A percentile compares a stretch with the other conserved stretches of the same genome.
phyloP scores from a whole-genome alignment of 2,113 vertebrate species.

The zebrafish (Danio rerio) region DNA sequence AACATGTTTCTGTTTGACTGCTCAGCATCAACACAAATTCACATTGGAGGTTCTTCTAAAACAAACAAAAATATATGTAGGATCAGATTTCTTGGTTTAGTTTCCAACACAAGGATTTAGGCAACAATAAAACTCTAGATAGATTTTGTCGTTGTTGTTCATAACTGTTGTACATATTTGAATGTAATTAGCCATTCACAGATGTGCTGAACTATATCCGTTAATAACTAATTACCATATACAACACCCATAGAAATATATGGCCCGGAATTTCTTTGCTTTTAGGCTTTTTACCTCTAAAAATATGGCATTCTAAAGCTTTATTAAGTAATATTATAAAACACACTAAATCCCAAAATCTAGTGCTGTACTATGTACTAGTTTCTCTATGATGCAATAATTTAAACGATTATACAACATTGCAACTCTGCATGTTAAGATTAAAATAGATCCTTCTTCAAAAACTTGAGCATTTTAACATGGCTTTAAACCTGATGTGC shows the following conservation, averaged over 20 bases:
- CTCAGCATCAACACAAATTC: constrained; percentile 1
- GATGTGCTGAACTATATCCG: constrained; percentile 43
- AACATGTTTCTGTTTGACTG: constrained; percentile 19
- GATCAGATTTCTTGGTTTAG: constrained; percentile 36
- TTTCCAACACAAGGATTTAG: constrained; percentile 38
- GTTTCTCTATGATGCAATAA: constrained; percentile 83
- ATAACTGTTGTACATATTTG: constrained; percentile 41
- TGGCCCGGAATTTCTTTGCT: constrained; percentile 52
- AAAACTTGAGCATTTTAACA: constrained; percentile 43
- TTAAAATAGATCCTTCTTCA: constrained; percentile 43
- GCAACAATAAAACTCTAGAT: constrained; percentile 47
- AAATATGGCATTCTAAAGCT: constrained; percentile 62
- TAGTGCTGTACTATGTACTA: constrained; percentile 43
- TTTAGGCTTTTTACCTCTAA: constrained; percentile 51
- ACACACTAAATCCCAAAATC: constrained; percentile 46
- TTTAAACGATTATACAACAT: constrained; percentile 63
- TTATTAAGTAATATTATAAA: constrained; percentile 55
- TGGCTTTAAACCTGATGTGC: constrained; percentile 77
- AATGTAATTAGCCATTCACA: constrained; percentile 40
- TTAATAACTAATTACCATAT: constrained; percentile 49
- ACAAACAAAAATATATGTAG: not conserved
- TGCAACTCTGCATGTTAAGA: constrained; percentile 49
- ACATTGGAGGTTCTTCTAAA: constrained; percentile 12
- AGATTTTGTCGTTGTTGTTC: constrained; percentile 10
- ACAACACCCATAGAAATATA: constrained; percentile 54